Base-by-base conservation (phyloP, 37 sponge, comb jelly and placozoan genomes). In the Halichondria panicea region DNA sequence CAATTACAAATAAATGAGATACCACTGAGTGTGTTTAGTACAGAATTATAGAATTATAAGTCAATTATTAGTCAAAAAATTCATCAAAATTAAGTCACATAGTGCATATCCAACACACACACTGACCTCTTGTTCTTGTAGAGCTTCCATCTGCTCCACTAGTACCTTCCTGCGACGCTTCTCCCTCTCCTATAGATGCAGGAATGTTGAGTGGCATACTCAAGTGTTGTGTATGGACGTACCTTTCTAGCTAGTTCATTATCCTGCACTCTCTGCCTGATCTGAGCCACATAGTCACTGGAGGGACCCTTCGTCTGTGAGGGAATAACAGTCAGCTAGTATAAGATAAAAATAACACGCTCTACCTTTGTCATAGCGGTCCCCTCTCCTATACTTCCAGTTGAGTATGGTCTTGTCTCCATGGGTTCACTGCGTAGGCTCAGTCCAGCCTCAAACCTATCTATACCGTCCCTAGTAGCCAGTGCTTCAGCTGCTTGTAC, bases 91-190 rank as follows among this genome's bases (percentile, higher is more conserved):
- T 24, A 30, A 18, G 43, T 4, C 7, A 39, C 3, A 41, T 43
- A 39, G 43, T 5, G 25, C n/a, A 28, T 18, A 7, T 43, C 6
- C n/a, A 69, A 69, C 12, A 65, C 21, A 4, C 4, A 43, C 19
- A 24, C 85, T 39, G 18, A 90, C 91, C 68, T 90, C 86, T 69
- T 90, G 81, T 50, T 76, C 66, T 4, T 74, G 72, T 50, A 85
- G 55, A 0, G 61, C 75, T 62, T 56, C 79, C 75, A 91, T 78
- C 80, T 85, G 88, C 24, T 87, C 84, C 43, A 97, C 73, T 44
- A 91, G 75, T 15, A 94, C 94, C 64, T 84, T 79, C 65, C 87
- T 81, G 55, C 94, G 72, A 27, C 92, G 60, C 84, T 84, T 90
- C 86, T 91, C 89, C 74, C 94, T 83, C 78, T 91, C 94, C 84